Evolutionary conservation across 2,113 vertebrate species (phyloP).

Genomic region (Otus sunia): DNA sequence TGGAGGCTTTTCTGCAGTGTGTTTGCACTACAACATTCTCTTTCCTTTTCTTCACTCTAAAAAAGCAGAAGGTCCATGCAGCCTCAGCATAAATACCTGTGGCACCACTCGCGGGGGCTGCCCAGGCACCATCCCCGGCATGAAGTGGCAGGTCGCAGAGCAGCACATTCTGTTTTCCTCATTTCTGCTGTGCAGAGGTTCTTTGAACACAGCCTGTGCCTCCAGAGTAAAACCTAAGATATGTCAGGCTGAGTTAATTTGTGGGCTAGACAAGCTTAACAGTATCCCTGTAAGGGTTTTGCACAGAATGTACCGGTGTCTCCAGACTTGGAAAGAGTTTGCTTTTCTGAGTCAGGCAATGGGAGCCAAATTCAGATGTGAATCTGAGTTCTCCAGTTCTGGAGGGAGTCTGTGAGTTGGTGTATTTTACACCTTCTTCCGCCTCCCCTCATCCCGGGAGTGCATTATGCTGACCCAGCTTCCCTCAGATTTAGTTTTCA

Average conservation of each 20-base stretch:
- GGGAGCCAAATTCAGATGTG: constrained; percentile 60
- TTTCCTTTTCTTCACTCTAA: not conserved
- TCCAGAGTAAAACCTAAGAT: constrained; percentile 31
- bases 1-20: not conserved
- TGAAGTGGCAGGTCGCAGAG: rapidly evolving
- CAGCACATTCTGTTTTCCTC: not conserved
- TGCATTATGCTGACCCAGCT: constrained; percentile 5
- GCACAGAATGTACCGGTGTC: constrained; percentile 42
- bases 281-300: constrained; percentile 8
- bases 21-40: not conserved
- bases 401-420: constrained; percentile 54
- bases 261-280: constrained; percentile 34
- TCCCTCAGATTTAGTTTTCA: constrained; percentile 39
- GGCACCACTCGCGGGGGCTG: rapidly evolving
- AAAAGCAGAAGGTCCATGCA: not conserved
- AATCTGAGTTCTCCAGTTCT: constrained; percentile 49
- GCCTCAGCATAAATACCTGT: rapidly evolving
- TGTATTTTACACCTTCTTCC: constrained; percentile 63
- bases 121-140: rapidly evolving
- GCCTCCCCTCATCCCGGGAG: constrained; percentile 24
- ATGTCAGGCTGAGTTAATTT: constrained; percentile 37
- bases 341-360: not conserved
- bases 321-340: constrained; percentile 51
- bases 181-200: not conserved
- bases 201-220: not conserved